Evolutionary conservation across 1,140 invertebrate species (phyloP).

Genomic region (Euwallacea similis): DNA sequence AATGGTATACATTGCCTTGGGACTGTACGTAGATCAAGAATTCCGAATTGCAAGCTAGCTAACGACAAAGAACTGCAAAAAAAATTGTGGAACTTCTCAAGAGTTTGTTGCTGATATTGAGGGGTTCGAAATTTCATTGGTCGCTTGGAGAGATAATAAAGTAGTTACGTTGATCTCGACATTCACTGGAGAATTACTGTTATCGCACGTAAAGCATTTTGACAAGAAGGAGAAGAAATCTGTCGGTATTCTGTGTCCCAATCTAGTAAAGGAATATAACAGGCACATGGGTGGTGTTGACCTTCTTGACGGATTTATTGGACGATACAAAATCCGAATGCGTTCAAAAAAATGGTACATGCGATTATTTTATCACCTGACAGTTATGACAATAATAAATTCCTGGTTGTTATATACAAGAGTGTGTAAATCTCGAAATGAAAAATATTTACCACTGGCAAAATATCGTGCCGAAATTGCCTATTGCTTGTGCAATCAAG

Average conservation of each 20-base stretch:
- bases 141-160: too few relatives aligned
- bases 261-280: constrained; percentile 14
- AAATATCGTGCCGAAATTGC: neutral
- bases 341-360: constrained; percentile 49
- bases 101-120: neutral
- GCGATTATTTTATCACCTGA: constrained; percentile 54
- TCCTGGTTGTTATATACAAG: constrained; percentile 3
- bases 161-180: neutral
- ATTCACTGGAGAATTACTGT: neutral
- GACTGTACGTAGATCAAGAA: neutral
- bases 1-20: neutral
- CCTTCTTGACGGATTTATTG: constrained; percentile 50
- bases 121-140: neutral
- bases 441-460: neutral
- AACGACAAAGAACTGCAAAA: neutral
- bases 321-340: constrained; percentile 49
- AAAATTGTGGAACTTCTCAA: neutral
- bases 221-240: neutral
- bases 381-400: constrained; percentile 51
- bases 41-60: neutral
- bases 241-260: neutral
- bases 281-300: constrained; percentile 54
- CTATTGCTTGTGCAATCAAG: neutral
- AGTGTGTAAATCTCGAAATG: neutral
- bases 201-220: neutral